Conservation (phyloP, 92 coral and sea anemone species). For the Parazoanthus atlanticus region DNA sequence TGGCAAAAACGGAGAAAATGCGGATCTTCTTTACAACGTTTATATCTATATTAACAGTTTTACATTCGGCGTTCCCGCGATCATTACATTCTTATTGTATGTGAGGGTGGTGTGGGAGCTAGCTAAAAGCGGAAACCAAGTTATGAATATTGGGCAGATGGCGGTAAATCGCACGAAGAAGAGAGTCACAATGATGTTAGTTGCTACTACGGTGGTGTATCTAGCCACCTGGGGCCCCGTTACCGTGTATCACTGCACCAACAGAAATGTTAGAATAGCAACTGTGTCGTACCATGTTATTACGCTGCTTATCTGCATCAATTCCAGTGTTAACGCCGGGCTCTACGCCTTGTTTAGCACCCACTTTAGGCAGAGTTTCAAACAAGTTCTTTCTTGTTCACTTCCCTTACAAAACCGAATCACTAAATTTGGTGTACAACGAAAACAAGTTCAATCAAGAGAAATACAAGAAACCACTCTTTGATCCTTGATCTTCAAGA, state of each 20-base stretch:
- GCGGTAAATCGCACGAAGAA: not conserved
- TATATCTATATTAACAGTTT: not conserved
- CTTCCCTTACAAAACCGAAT: not conserved
- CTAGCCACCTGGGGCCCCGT: not conserved
- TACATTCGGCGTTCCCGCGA: not conserved
- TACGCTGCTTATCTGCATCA: not conserved
- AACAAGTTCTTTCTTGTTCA: not conserved
- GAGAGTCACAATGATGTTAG: not conserved
- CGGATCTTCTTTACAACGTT: not conserved
- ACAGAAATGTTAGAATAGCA: not conserved
- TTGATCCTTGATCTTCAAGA: not conserved
- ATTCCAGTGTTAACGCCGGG: not conserved
- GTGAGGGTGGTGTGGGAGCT: not conserved
- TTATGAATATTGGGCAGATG: not conserved
- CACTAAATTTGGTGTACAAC: no score
- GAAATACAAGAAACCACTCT: not conserved
- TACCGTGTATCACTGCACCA: not conserved
- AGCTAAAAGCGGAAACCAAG: not conserved
- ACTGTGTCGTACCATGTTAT: not conserved
- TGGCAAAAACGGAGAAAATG: not conserved
- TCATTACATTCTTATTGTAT: not conserved
- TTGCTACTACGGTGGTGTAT: not conserved
- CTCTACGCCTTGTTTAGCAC: not conserved
- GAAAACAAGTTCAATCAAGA: not conserved
- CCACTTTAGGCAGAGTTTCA: not conserved